Base-by-base conservation (phyloP, 2,797 vertebrate genomes). In the Pempheris klunzingeri region DNA sequence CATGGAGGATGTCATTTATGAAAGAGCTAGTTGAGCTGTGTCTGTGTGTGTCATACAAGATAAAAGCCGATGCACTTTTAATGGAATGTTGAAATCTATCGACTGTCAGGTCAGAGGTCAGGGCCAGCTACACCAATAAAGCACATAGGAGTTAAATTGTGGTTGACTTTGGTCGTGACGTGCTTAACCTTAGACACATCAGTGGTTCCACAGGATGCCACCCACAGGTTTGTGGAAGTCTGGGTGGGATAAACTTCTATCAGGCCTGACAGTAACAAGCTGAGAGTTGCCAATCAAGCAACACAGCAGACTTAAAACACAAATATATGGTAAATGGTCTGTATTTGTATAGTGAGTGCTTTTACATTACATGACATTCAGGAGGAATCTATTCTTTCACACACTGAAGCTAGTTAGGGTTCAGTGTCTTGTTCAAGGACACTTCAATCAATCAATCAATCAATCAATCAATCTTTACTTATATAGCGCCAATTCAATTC, bases 81-180 rank as follows among this genome's bases (percentile, higher is more conserved):
- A 54, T 74, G 55, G 39, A 46, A 64, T 47, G 34, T 9, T 53
- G 49, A 39, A 18, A 22, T 57, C 69, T 6, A 59, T 28, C 15
- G 30, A 7, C 60, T 78, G 12, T 36, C 14, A 66, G 60, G 41
- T 60, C 68, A 77, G 34, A 67, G 58, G 73, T 74, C 75, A 81
- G 20, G 11, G 52, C 49, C 47, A 38, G 65, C 46, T 55, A 20
- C 20, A 26, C 13, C 22, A 28, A 24, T 39, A n/a, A 63, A 50
- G 58, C 46, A 32, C 61, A 20, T 22, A 13, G n/a, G 43, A 49
- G 22, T 36, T 50, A 18, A 65, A 43, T 43, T 64, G 46, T 55
- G n/a, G 62, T 74, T 58, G 15, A 28, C 10, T 54, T 54, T 17
- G n/a, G 22, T 72, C n/a, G 41, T 15, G 38, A n/a, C 20, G 26